Conservation (phyloP, 1,140 invertebrate species). For the Cheumatopsyche charites region DNA sequence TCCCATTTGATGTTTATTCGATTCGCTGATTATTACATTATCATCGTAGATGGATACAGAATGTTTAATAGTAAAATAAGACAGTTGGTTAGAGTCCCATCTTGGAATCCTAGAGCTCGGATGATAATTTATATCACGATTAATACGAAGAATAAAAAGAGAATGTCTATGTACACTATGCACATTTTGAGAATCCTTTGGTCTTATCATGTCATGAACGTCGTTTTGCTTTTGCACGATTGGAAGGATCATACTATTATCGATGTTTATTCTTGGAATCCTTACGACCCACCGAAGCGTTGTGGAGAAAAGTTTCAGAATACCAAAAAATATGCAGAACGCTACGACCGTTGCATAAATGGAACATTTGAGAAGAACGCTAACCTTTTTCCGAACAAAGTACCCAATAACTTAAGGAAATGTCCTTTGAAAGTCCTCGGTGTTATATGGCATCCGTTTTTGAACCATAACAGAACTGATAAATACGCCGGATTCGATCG, state of each 20-base stretch:
- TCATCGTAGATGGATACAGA: constrained; percentile 43
- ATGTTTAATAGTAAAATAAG: constrained; percentile 46
- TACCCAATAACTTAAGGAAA: constrained; percentile 41
- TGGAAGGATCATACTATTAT: constrained; percentile 37
- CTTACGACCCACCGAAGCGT: constrained; percentile 45
- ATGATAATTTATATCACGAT: constrained; percentile 42
- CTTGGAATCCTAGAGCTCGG: constrained; percentile 44
- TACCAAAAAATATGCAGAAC: constrained; percentile 19
- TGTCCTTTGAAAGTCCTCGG: constrained; percentile 44
- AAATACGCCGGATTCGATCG: constrained; percentile 41
- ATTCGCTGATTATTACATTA: constrained; percentile 42
- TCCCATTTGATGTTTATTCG: constrained; percentile 43
- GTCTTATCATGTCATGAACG: constrained; percentile 45
- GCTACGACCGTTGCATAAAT: constrained; percentile 34
- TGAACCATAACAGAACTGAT: constrained; percentile 42
- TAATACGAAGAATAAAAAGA: background rate
- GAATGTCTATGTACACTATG: constrained; percentile 40
- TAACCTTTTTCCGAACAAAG: constrained; percentile 42
- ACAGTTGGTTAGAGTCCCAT: constrained; percentile 38
- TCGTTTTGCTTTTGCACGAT: constrained; percentile 39
- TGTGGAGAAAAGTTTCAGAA: constrained; percentile 46
- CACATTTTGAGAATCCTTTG: constrained; percentile 43
- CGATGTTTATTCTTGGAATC: constrained; percentile 45
- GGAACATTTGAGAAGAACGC: constrained; percentile 20
- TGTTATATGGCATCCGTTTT: constrained; percentile 44